Evolutionary conservation across 2,113 vertebrate species (phyloP).

Genomic region (Lepus europaeus): DNA sequence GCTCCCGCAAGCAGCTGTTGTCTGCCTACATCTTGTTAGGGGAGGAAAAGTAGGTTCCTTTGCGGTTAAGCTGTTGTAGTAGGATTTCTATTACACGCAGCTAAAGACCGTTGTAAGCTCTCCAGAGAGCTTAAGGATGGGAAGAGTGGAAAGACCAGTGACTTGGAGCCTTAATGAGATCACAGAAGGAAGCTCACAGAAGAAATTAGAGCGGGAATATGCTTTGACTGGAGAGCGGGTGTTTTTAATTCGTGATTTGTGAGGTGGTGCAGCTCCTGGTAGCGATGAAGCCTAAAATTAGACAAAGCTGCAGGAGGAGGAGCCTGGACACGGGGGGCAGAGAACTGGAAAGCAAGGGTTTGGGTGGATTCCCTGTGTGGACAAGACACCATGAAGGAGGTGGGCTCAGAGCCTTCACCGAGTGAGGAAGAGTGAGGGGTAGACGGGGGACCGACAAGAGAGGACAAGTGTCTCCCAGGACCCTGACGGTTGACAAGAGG

Average conservation of each 20-base stretch:
- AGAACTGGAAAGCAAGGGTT: not conserved
- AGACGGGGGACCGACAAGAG: not conserved
- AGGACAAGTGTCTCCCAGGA: not conserved
- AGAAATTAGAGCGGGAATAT: not conserved
- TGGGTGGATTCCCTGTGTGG: not conserved
- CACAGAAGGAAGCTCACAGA: not conserved
- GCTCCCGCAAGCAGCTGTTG: not conserved
- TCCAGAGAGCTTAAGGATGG: not conserved
- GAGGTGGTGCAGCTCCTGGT: not conserved
- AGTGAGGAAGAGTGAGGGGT: not conserved
- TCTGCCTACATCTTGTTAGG: not conserved
- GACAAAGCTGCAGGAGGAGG: not conserved
- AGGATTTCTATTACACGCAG: not conserved
- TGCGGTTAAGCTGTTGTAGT: not conserved
- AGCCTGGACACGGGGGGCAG: not conserved
- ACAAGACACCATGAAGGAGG: not conserved
- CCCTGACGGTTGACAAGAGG: not conserved
- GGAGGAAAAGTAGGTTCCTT: not conserved
- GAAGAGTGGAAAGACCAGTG: not conserved
- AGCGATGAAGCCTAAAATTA: not conserved
- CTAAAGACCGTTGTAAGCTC: not conserved
- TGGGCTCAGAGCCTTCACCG: not conserved
- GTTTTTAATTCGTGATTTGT: constrained; percentile 18
- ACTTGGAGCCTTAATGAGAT: not conserved
- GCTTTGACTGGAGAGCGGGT: not conserved